Percentiles rank a stretch among this genome's conserved stretches.
Evolutionary conservation across 2,797 vertebrate species (phyloP).

Genomic region (Spheniscus humboldti): DNA sequence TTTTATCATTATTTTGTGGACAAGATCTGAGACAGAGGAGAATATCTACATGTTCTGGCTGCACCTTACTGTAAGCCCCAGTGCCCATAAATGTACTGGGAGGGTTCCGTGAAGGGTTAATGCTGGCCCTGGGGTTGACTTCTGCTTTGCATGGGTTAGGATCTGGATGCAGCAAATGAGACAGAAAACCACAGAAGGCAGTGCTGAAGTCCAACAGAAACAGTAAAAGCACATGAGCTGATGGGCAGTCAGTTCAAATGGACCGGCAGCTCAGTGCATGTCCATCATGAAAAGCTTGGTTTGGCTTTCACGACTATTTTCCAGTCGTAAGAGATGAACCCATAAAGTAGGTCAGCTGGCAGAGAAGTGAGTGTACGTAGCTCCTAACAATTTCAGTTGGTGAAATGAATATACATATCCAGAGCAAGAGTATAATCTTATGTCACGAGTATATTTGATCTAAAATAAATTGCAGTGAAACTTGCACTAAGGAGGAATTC

Average conservation of each 20-base stretch:
- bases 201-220: neutral
- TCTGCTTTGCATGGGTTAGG: neutral
- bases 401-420: constrained; percentile 38
- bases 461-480: constrained; percentile 53
- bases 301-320: neutral
- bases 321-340: neutral
- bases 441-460: constrained; percentile 36
- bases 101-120: neutral
- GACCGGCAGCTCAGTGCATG: rapidly evolving
- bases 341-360: neutral
- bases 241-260: neutral
- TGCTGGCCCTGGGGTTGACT: neutral
- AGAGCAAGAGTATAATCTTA: constrained; percentile 21
- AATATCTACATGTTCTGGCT: neutral
- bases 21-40: neutral
- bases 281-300: neutral
- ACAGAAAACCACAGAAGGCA: neutral
- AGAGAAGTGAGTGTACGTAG: neutral
- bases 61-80: neutral
- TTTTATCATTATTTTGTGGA: neutral
- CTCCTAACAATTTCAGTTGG: neutral
- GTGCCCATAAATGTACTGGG: neutral
- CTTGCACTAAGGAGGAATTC: constrained; percentile 31
- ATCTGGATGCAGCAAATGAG: neutral
- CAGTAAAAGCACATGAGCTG: neutral